Evolutionary conservation across 2,797 vertebrate genomes (phyloP).

Genomic region (Siniperca scherzeri): DNA sequence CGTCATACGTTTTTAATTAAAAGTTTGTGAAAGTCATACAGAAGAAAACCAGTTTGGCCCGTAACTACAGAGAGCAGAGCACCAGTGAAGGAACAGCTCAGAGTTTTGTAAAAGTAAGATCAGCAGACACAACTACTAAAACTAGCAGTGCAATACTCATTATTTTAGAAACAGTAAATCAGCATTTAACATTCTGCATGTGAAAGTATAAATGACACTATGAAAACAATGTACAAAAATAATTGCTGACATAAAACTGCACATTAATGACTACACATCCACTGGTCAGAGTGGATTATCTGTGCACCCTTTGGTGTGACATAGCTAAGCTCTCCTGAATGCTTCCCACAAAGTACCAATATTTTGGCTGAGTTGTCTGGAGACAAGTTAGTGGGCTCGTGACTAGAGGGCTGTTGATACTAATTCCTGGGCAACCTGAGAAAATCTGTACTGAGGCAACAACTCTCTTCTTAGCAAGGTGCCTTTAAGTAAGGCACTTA

Average conservation of each 20-base stretch:
- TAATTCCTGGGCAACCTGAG: conserved; percentile 15
- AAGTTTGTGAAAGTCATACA: conserved; percentile 40
- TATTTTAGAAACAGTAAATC: conserved; percentile 78
- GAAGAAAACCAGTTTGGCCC: conserved; percentile 12
- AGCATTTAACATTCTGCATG: conserved; percentile 82
- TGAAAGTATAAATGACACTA: conserved; percentile 82
- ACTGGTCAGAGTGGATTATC: conserved; percentile 42
- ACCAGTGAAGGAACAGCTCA: conserved; percentile 59
- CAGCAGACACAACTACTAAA: conserved; percentile 43
- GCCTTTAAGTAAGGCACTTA: conserved; percentile 25
- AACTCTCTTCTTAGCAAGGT: not conserved
- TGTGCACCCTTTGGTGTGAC: conserved; percentile 64
- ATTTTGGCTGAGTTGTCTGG: conserved; percentile 6
- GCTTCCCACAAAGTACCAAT: conserved; percentile 40
- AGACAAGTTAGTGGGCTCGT: not conserved
- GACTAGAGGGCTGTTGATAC: not conserved
- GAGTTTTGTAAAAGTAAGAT: conserved; percentile 44
- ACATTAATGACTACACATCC: conserved; percentile 72
- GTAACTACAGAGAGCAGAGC: conserved; percentile 61
- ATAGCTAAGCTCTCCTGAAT: conserved; percentile 36
- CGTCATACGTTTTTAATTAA: conserved; percentile 53
- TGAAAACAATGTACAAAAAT: conserved; percentile 66
- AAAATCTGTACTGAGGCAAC: conserved; percentile 4
- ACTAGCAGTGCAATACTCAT: conserved; percentile 86
- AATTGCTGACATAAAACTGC: conserved; percentile 82